A percentile compares a stretch with the other conserved stretches of the same genome.
These are phyloP conservation scores for Scaptomyza parva DNA, from an alignment of 2,888 invertebrate species.

Conservation along the genomic window DNA sequence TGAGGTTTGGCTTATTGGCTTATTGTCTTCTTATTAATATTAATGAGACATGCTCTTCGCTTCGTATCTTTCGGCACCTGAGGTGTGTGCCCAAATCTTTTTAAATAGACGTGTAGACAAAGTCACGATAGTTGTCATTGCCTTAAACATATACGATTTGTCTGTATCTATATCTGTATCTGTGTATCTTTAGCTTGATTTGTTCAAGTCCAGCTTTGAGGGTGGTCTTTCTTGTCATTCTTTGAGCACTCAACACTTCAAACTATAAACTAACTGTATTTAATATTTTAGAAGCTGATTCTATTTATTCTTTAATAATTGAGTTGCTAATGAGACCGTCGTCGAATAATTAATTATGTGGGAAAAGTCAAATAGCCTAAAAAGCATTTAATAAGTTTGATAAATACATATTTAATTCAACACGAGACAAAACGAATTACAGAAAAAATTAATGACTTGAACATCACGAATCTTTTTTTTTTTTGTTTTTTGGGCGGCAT, in stretches of 20 bases:
- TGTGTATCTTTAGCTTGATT: slow-evolving; percentile 31
- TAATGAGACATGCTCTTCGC: slow-evolving; percentile 64
- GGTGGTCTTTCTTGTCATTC: slow-evolving; percentile 61
- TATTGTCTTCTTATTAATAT: slow-evolving; percentile 62
- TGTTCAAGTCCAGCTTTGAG: slow-evolving; percentile 27
- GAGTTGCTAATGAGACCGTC: slow-evolving; percentile 39
- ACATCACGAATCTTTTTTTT: slow-evolving; percentile 17
- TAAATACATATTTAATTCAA: slow-evolving; percentile 1
- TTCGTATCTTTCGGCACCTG: slow-evolving; percentile 62
- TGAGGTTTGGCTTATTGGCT: slow-evolving; percentile 17
- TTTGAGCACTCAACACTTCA: slow-evolving; percentile 14
- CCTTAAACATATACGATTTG: slow-evolving; percentile 48
- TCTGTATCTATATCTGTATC: too few relatives aligned
- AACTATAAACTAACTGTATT: slow-evolving; percentile 11
- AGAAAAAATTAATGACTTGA: not conserved
- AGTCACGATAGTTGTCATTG: slow-evolving; percentile 51
- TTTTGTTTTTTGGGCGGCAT: not conserved
- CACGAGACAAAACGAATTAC: slow-evolving; percentile 6
- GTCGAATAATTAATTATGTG: slow-evolving; percentile 34
- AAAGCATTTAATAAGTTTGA: slow-evolving; percentile 23
- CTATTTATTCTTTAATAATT: slow-evolving; percentile 26
- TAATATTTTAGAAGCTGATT: slow-evolving; percentile 7
- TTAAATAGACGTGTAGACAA: slow-evolving; percentile 18
- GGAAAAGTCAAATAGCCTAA: slow-evolving; percentile 32
- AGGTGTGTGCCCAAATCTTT: slow-evolving; percentile 65